Conservation (phyloP, 2,113 vertebrate species). For the Tinamus guttatus region DNA sequence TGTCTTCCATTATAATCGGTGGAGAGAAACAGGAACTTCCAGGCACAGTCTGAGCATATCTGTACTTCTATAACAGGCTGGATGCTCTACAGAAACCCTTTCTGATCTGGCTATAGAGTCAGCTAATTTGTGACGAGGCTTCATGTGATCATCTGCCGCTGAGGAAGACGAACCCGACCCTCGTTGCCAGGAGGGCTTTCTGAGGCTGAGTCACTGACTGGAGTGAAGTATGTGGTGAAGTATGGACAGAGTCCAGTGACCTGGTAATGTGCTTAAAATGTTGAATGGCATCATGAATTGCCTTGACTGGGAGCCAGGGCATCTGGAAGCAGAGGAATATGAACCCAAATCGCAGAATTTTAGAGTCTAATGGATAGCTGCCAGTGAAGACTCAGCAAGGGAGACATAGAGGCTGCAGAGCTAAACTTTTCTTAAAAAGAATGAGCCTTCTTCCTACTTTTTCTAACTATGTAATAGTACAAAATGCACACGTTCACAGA, state of each 20-base stretch:
- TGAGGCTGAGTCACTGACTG: not conserved
- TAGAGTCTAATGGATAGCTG: not conserved
- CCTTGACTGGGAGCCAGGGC: not conserved
- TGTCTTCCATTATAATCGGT: not conserved
- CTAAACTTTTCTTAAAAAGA: not conserved
- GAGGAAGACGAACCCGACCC: not conserved
- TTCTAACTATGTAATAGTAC: not conserved
- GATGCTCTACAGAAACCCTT: not conserved
- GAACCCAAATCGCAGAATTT: not conserved
- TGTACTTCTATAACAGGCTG: not conserved
- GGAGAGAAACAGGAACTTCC: not conserved
- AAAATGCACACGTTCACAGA: not conserved
- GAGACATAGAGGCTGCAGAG: not conserved
- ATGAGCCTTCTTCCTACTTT: not conserved
- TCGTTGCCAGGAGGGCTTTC: not conserved
- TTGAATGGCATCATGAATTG: not conserved
- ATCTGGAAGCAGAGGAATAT: not conserved
- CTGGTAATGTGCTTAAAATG: not conserved
- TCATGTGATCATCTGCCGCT: not conserved
- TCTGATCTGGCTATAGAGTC: not conserved
- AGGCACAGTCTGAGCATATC: not conserved
- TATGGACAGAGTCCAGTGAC: not conserved
- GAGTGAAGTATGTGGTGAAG: not conserved
- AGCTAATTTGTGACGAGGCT: not conserved
- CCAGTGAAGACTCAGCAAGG: not conserved